Evolutionary conservation across 2,113 vertebrate genomes (phyloP).

Genomic region (Mastomys coucha): DNA sequence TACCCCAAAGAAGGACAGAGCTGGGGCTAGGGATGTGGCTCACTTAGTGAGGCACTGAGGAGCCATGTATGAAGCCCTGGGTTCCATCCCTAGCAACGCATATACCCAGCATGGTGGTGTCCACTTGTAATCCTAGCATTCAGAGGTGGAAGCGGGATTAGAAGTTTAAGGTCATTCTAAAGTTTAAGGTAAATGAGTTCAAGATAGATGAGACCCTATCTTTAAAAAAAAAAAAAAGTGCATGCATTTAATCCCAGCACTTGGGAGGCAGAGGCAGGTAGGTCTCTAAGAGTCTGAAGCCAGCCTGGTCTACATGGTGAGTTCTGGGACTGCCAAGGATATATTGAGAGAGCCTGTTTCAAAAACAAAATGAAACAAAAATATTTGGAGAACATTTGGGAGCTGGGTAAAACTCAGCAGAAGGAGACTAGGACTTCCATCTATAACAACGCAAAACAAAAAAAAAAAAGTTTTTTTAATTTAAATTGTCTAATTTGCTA

Average conservation of each 20-base stretch:
- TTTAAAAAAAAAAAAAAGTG: not conserved
- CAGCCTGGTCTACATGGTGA: not conserved
- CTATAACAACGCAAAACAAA: not conserved
- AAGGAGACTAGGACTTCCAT: too few species aligned
- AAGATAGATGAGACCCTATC: not conserved
- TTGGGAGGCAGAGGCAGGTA: not conserved
- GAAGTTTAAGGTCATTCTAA: not conserved
- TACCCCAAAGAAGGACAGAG: constrained; percentile 26
- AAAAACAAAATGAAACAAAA: not conserved
- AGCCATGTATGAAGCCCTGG: too few species aligned
- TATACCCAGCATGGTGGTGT: not conserved
- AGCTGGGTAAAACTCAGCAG: not conserved
- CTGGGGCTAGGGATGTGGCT: not conserved
- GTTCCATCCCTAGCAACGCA: not conserved
- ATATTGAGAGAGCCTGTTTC: not conserved
- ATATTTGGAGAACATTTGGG: not conserved
- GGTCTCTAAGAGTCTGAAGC: not conserved
- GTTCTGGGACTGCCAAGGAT: not conserved
- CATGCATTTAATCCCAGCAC: not conserved
- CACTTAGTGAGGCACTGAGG: not conserved
- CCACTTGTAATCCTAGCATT: not conserved
- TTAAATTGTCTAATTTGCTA: constrained; percentile 38
- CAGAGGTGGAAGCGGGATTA: not conserved
- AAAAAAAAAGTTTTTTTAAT: not conserved
- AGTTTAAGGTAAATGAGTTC: not conserved